Base-by-base conservation (phyloP, 2,113 vertebrate genomes). In the Syrrhaptes paradoxus region DNA sequence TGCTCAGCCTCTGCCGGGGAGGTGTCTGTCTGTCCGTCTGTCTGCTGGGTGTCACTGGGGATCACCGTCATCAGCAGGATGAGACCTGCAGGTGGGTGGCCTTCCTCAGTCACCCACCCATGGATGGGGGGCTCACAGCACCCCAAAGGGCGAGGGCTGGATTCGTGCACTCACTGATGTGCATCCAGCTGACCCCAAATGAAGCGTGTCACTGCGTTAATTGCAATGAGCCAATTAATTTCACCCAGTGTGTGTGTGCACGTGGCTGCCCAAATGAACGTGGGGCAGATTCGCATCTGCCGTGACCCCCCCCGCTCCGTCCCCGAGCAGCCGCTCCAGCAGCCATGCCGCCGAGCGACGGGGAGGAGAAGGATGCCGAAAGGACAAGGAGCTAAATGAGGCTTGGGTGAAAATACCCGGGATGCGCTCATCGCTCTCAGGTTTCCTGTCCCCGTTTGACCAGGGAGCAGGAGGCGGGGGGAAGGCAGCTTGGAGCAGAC, bases 401-500 rank as follows among this genome's bases (percentile, higher is more conserved):
- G 75, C 62, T 76, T 19, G 82, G 86, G 92, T 89, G 96, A 71
- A 59, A 92, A 86, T 48, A 21, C 46, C 0, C 2, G 83, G 7
- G 85, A 88, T 92, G 92, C 29, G 89, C 94, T 94, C 72, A 8
- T 63, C 1, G 29, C 85, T 83, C 96, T 97, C 86, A 0, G 34
- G 88, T 97, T 96, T 93, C 95, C 92, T 97, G 96, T 96, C 95
- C 96, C 92, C 19, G 2, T 93, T 71, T 96, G 95, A 95, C 96
- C 96, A 71, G 71, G 61, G 41, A 41, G 49, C 78, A 52, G 70
- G 48, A 51, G 77, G 86, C 6, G 3, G 70, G 43, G 70, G 29
- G 29, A 65, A 55, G 22, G 55, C 90, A 89, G 93, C 89, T 79
- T 94, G 95, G 96, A 96, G 92, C 85, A 59, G 38, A 51, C 87